A percentile compares a stretch with the other conserved stretches of the same genome.
phyloP scores from a whole-genome alignment of 37 sponge, comb jelly and placozoan genomes.

The Aphrocallistes beatrix region DNA sequence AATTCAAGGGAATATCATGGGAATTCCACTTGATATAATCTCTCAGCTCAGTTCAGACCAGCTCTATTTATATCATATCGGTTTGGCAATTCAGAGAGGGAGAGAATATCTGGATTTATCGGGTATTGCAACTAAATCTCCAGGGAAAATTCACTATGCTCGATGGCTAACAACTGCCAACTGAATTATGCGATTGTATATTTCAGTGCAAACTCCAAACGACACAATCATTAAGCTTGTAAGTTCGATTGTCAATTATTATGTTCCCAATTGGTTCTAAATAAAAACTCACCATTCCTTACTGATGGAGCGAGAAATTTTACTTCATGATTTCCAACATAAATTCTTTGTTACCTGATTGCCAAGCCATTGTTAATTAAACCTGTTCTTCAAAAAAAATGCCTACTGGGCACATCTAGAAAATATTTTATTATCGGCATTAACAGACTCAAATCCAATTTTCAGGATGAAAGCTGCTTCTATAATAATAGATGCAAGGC shows the following conservation, averaged over 20 bases:
- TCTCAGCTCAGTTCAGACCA: not conserved
- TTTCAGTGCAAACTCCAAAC: not conserved
- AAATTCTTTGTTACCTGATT: no score
- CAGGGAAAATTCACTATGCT: not conserved
- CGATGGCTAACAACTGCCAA: not conserved
- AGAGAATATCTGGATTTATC: not conserved
- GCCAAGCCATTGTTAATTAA: no score
- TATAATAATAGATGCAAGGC: not conserved
- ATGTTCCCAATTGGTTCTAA: not conserved
- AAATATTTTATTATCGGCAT: not conserved
- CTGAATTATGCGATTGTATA: not conserved
- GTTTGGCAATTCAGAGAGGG: not conserved
- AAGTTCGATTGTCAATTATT: not conserved
- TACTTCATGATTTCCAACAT: not conserved
- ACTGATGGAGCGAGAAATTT: not conserved
- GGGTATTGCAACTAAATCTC: not conserved
- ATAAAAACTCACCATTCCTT: not conserved
- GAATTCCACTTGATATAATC: no score
- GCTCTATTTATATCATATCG: not conserved
- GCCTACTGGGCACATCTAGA: not conserved
- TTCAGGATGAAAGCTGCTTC: not conserved
- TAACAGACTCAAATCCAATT: not conserved
- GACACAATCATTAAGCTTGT: not conserved
- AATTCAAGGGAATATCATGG: no score
- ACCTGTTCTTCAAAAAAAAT: not conserved